phyloP scores from a whole-genome alignment of 2,888 invertebrate genomes.

The Cephus nigrinus region DNA sequence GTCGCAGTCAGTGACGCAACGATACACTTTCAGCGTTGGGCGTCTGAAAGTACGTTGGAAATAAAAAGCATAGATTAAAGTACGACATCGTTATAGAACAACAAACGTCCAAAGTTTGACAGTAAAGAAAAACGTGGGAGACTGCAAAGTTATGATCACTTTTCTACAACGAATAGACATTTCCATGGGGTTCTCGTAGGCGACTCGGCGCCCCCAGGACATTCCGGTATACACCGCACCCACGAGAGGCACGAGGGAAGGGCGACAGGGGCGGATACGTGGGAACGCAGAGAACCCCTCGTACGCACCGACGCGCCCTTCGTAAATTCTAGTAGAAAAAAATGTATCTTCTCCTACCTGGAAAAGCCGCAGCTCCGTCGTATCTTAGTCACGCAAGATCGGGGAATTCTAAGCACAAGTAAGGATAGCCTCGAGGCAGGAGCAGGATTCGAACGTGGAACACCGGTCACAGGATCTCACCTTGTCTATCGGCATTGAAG shows the following conservation, averaged over 20 bases:
- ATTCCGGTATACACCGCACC: not conserved
- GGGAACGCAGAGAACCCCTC: slow-evolving; percentile 11
- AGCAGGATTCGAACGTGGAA: not conserved
- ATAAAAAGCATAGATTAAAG: not conserved
- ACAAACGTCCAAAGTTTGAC: not conserved
- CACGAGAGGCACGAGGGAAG: slow-evolving; percentile 11
- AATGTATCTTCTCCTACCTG: not conserved
- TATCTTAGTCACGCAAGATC: not conserved
- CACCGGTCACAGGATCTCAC: slow-evolving; percentile 68
- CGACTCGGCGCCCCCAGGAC: slow-evolving; percentile 13
- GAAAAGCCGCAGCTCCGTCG: not conserved
- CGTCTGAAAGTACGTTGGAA: not conserved
- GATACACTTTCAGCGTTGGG: slow-evolving; percentile 22
- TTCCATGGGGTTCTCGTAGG: slow-evolving; percentile 17
- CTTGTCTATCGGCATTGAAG: slow-evolving; percentile 97
- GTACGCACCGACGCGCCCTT: not conserved
- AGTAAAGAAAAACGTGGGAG: not conserved
- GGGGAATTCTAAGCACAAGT: not conserved
- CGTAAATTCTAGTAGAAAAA: not conserved
- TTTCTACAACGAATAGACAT: slow-evolving; percentile 1
- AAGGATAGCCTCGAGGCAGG: not conserved
- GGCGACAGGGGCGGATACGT: not conserved
- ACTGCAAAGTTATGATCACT: not conserved
- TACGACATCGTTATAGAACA: slow-evolving; percentile 8
- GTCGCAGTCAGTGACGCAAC: slow-evolving; percentile 23